Conservation (phyloP, 2,113 vertebrate genomes). For the mouse (Mus musculus) region GRCm39 chr15:100530001-100530500, state of each 20-base stretch:
- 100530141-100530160: neutral
- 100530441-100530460: neutral
- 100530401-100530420: neutral
- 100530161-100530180: neutral
- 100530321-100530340: neutral
- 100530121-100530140: neutral
- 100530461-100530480: neutral
- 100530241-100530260: neutral
- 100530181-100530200: neutral
- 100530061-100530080: neutral
- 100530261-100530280: neutral
- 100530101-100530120: too few relatives aligned
- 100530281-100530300: neutral
- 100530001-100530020: neutral
- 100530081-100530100: neutral
- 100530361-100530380: neutral
- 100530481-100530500: neutral
- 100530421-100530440: neutral
- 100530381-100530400: neutral
- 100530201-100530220: neutral
- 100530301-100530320: conserved; percentile 9
- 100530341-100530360: conserved; percentile 4
- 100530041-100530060: neutral
- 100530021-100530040: neutral
- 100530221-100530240: neutral